These are phyloP conservation scores for Drepanosiphum platanoidis DNA, from an alignment of 2,888 invertebrate species.

Conservation along the genomic window DNA sequence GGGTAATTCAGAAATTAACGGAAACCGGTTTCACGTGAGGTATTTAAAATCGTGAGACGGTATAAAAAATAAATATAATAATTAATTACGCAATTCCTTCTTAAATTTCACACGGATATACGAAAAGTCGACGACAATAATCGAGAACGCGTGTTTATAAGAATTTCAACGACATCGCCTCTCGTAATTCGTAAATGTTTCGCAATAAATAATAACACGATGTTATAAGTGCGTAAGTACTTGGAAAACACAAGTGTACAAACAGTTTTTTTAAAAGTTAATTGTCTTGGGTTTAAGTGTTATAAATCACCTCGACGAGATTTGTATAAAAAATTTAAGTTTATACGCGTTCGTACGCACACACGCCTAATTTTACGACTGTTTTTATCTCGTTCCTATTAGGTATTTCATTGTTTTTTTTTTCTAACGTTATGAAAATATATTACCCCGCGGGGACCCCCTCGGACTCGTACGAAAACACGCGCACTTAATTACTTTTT, in stretches of 20 bases:
- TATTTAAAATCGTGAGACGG: neutral
- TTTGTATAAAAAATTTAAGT: too few species aligned
- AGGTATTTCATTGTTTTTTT: too few species aligned
- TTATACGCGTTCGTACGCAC: neutral
- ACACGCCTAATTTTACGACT: neutral
- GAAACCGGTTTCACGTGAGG: neutral
- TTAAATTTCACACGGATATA: conserved; percentile 9
- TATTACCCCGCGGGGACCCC: too few species aligned
- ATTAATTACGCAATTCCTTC: neutral
- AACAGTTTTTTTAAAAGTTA: too few species aligned
- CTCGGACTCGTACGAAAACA: too few species aligned
- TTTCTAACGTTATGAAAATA: neutral
- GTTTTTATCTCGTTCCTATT: neutral
- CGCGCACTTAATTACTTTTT: neutral
- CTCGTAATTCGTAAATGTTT: neutral
- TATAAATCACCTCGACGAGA: too few species aligned
- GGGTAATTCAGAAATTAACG: neutral
- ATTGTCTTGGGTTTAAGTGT: too few species aligned
- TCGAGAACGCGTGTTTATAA: neutral
- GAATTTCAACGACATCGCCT: neutral
- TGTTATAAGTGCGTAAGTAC: neutral
- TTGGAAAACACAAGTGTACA: neutral
- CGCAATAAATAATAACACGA: neutral
- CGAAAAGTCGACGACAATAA: neutral
- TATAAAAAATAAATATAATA: neutral